Conservation (phyloP, 2,888 invertebrate genomes). For the Daptonema setosum region DNA sequence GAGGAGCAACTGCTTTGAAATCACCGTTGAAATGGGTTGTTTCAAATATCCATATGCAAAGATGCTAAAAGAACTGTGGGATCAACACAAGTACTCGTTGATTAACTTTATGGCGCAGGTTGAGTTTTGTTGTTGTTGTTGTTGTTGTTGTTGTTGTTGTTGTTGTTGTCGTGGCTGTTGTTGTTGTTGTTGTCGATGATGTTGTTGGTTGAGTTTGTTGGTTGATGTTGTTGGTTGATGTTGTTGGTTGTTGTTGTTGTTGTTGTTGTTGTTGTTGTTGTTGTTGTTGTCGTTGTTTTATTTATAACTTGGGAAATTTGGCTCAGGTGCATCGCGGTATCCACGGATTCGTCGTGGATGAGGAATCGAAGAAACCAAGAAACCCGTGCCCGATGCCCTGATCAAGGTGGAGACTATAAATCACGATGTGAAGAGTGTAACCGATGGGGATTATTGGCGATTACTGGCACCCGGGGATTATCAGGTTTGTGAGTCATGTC, state of each 20-base stretch:
- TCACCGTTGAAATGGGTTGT: conserved; percentile 84
- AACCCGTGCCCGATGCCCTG: conserved; percentile 45
- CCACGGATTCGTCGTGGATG: conserved; percentile 57
- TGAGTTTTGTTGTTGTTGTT: conserved; percentile 13
- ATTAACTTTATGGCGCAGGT: conserved; percentile 67
- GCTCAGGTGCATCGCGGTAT: conserved; percentile 59
- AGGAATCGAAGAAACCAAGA: conserved; percentile 31
- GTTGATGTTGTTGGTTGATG: no score
- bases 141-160: no score
- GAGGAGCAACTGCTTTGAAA: conserved; percentile 68
- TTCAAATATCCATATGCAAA: conserved; percentile 59
- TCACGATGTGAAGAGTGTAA: conserved; percentile 55
- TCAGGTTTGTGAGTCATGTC: conserved; percentile 41
- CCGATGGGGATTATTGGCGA: conserved; percentile 77
- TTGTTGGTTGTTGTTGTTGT: no score
- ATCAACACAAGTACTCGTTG: conserved; percentile 63
- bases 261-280: no score
- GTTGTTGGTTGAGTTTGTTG: no score
- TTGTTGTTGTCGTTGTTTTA: no score
- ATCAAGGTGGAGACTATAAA: conserved; percentile 50
- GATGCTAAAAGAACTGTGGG: conserved; percentile 45
- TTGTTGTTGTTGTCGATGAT: no score
- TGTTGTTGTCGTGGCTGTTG: no score
- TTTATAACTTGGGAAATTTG: no score
- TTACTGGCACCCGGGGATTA: conserved; percentile 66